Conservation (phyloP, 2,888 invertebrate genomes). For the Phyllotreta cruciferae region DNA sequence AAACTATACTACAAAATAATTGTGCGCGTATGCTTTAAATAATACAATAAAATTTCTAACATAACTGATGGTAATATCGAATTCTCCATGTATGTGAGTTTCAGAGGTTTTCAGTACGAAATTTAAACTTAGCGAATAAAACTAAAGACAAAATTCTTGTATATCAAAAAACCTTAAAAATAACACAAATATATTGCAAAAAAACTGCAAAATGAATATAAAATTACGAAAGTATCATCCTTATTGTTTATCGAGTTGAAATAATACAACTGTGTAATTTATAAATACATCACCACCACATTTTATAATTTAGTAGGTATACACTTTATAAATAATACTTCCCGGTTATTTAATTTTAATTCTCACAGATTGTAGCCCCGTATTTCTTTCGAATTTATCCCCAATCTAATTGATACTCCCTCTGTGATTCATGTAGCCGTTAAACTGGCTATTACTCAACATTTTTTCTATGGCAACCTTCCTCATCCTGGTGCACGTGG, state of each 20-base stretch:
- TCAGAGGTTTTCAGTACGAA: neutral
- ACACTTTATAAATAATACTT: slow-evolving; percentile 1
- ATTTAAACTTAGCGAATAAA: slow-evolving; percentile 1
- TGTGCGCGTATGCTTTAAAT: no score
- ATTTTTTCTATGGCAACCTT: slow-evolving; percentile 62
- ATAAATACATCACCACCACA: slow-evolving; percentile 6
- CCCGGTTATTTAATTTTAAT: neutral
- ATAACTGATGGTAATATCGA: slow-evolving; percentile 22
- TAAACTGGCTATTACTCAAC: slow-evolving; percentile 54
- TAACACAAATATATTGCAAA: neutral
- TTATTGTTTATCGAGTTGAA: neutral
- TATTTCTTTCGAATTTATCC: neutral
- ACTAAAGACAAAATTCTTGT: neutral
- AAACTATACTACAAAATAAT: no score
- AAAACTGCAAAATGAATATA: slow-evolving; percentile 4
- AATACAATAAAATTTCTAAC: no score
- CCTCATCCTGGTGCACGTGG: slow-evolving; percentile 78
- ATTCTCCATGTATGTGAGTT: slow-evolving; percentile 47
- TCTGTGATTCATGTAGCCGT: slow-evolving; percentile 61
- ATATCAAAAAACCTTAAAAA: neutral
- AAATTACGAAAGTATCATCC: neutral
- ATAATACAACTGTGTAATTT: neutral
- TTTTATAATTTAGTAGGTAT: neutral
- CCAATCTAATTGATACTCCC: slow-evolving; percentile 56
- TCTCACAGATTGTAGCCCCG: neutral